phyloP scores from a whole-genome alignment of 2,888 invertebrate genomes.

The Drosophila dives region DNA sequence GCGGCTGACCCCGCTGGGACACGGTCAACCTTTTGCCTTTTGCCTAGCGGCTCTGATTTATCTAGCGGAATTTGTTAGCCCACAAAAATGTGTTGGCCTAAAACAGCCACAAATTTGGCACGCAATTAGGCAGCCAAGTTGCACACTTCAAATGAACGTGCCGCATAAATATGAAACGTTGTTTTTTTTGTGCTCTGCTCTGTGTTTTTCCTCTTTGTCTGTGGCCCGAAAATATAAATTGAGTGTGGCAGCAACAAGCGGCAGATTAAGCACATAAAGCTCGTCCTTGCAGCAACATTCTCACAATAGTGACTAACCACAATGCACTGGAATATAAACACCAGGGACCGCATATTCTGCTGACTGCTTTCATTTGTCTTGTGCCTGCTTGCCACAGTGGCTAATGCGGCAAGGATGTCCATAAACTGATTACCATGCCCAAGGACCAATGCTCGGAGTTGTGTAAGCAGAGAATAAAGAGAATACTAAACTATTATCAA shows the following conservation, averaged over 20 bases:
- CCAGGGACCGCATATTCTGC: conserved; percentile 36
- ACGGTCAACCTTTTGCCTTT: conserved; percentile 5
- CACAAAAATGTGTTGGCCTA: conserved; percentile 36
- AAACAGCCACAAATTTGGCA: conserved; percentile 64
- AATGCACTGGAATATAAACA: conserved; percentile 44
- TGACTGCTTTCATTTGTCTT: conserved; percentile 42
- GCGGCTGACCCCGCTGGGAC: conserved; percentile 10
- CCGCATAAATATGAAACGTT: conserved; percentile 56
- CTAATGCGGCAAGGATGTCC: conserved; percentile 2
- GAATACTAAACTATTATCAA: neutral
- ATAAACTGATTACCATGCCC: conserved; percentile 42
- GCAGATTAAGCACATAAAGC: conserved; percentile 53
- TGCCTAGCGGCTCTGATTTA: conserved; percentile 56
- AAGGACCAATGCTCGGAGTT: neutral
- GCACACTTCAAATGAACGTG: conserved; percentile 45
- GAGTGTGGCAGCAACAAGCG: conserved; percentile 58
- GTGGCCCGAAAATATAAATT: conserved; percentile 44
- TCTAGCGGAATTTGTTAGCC: conserved; percentile 64
- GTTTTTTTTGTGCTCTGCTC: conserved; percentile 42
- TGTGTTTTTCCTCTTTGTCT: conserved; percentile 38
- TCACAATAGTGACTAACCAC: conserved; percentile 29
- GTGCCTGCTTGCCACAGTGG: conserved; percentile 9
- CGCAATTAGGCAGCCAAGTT: conserved; percentile 63
- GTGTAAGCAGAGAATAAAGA: neutral
- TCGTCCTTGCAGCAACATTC: conserved; percentile 12